Evolutionary conservation across 1,140 invertebrate species (phyloP), one percentile per base, ranked within the genome.

Genomic region (Calephelis virginiensis): DNA sequence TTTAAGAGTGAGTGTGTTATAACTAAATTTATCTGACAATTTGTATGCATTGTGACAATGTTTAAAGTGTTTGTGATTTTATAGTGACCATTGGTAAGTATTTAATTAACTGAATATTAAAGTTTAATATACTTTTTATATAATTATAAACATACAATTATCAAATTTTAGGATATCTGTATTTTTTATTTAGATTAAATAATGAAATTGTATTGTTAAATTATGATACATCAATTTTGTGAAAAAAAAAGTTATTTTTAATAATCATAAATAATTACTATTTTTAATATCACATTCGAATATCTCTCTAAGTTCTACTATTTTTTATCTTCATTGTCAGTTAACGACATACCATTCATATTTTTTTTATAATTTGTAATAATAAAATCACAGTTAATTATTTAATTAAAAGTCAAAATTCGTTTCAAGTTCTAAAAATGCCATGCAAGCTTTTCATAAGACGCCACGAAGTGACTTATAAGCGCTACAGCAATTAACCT

Each of bases 61-160:
- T 81, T 76, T 84, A 71, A 86, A 83, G 84, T 78, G 63, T 80
- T 75, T 86, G 78, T 83, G 80, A 80, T 90, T 82, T 90, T 90
- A 85, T 88, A 89, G 86, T 89, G 84, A 88, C 79, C 81, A 82
- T 85, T 85, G 86, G 86, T 89, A 69, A 89, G 86, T 88, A 68
- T 59, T 38, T 8, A 37, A 47, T 6, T 40, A 7, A 9, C 40
- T 43, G 40, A 9, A 7, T 6, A 8, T 43, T 43, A 6, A 43
- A 43, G 40, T 43, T 6, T 8, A 43, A 43, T 43, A 43, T 8
- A 43, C 8, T 43, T 43, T 6, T 8, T 43, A 43, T 6, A 8
- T 9, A 9, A 8, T 43, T 43, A 1, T 6, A 43, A 43, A 43
- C 5, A 8, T 6, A 7, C 8, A 43, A 43, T 43, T 5, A 43